These are phyloP conservation scores for Leguminivora glycinivorella DNA, from an alignment of 1,140 invertebrate species.

Conservation along the genomic window DNA sequence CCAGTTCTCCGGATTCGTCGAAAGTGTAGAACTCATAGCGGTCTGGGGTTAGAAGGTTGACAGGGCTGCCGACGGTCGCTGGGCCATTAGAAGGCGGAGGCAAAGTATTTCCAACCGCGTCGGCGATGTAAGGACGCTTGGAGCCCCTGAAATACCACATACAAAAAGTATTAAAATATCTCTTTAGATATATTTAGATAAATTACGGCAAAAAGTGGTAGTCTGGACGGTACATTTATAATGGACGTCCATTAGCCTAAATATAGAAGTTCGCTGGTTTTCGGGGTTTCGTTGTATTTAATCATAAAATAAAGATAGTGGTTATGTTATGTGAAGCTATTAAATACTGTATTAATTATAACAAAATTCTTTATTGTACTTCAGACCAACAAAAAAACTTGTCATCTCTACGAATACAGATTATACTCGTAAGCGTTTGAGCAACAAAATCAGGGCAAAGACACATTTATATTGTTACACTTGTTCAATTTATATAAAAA, in stretches of 20 bases:
- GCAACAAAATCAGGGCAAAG: background rate
- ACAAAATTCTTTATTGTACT: constrained; percentile 6
- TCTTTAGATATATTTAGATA: background rate
- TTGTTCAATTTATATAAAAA: too few species aligned
- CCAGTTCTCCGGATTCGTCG: constrained; percentile 88
- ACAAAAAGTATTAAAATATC: background rate
- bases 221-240: background rate
- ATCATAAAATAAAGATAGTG: too few species aligned
- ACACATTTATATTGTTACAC: background rate
- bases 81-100: constrained; percentile 77
- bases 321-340: too few species aligned
- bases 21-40: constrained; percentile 92
- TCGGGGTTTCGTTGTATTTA: too few species aligned
- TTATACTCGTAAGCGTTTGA: background rate
- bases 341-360: constrained; percentile 5
- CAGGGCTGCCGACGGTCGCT: constrained; percentile 85
- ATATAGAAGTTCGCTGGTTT: too few species aligned
- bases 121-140: constrained; percentile 77
- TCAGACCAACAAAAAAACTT: background rate
- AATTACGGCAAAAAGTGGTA: background rate
- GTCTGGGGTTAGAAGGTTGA: constrained; percentile 86
- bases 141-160: constrained; percentile 60
- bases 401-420: background rate
- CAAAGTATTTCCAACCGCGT: constrained; percentile 82
- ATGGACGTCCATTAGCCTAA: too few species aligned